A percentile compares a stretch with the other conserved stretches of the same genome.
phyloP scores from a whole-genome alignment of 2,888 invertebrate species.

The Acanthococcus lagerstroemiae region DNA sequence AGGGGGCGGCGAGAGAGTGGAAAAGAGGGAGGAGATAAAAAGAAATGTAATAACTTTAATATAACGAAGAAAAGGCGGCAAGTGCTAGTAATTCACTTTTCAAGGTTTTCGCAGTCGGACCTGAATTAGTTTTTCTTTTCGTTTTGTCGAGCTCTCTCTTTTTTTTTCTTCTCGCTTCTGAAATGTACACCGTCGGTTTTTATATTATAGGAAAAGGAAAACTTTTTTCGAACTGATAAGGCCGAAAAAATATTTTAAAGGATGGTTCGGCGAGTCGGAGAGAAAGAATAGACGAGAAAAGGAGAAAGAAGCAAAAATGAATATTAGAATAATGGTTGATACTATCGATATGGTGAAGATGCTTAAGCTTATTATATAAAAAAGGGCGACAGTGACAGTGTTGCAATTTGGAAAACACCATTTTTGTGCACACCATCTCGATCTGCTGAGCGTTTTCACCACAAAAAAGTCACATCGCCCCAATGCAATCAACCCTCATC shows the following conservation, averaged over 20 bases:
- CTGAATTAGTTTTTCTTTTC: slow-evolving; percentile 22
- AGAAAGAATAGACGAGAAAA: neutral
- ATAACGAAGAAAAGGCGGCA: slow-evolving; percentile 24
- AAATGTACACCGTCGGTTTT: neutral
- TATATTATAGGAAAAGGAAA: neutral
- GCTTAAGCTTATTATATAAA: too few species aligned
- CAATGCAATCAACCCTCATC: neutral
- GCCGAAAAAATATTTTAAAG: neutral
- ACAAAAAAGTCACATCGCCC: neutral
- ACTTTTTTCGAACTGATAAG: neutral
- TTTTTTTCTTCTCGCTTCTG: neutral
- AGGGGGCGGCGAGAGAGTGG: neutral
- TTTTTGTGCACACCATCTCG: too few species aligned
- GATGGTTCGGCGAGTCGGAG: neutral
- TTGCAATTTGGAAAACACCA: too few species aligned
- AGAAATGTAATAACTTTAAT: slow-evolving; percentile 26
- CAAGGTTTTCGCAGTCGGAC: slow-evolving; percentile 25
- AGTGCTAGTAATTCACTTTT: slow-evolving; percentile 26
- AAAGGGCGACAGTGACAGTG: too few species aligned
- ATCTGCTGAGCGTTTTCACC: too few species aligned
- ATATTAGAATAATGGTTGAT: too few species aligned
- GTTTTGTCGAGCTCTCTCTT: slow-evolving; percentile 8
- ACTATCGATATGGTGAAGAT: too few species aligned
- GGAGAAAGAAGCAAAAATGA: neutral
- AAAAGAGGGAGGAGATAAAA: slow-evolving; percentile 17